Evolutionary conservation across 2,797 vertebrate genomes (phyloP).

Genomic region (Microctenopoma steveboyesi): DNA sequence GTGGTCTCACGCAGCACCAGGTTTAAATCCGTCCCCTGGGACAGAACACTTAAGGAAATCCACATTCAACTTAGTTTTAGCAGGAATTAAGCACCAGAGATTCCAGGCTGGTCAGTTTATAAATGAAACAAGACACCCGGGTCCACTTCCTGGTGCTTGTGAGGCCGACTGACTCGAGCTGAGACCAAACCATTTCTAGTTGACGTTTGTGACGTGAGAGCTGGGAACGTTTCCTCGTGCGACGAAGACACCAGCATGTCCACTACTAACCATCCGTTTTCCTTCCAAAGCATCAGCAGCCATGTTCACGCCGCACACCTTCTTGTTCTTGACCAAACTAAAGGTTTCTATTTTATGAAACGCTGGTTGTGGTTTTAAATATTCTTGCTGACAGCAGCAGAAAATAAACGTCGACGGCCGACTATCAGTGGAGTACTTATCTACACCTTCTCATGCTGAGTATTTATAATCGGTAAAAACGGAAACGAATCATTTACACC

Average conservation of each 20-base stretch:
- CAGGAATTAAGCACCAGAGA: too few relatives aligned
- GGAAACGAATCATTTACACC: neutral
- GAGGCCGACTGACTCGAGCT: too few relatives aligned
- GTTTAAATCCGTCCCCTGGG: too few relatives aligned
- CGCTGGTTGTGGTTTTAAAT: neutral
- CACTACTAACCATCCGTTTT: neutral
- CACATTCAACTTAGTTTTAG: too few relatives aligned
- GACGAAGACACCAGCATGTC: too few relatives aligned
- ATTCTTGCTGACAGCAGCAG: neutral
- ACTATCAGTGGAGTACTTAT: conserved; percentile 1
- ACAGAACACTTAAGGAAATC: neutral
- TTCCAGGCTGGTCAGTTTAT: too few relatives aligned
- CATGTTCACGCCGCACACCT: conserved; percentile 20
- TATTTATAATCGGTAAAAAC: neutral
- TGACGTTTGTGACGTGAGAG: too few relatives aligned
- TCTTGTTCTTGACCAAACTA: neutral
- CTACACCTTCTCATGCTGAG: neutral
- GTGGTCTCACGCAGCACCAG: neutral
- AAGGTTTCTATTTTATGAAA: neutral
- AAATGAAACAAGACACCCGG: too few relatives aligned
- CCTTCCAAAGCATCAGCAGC: neutral
- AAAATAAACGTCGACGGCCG: neutral
- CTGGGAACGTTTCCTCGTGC: too few relatives aligned
- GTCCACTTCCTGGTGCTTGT: too few relatives aligned
- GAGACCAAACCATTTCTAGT: too few relatives aligned